These are phyloP conservation scores for Silurus glanis DNA, from an alignment of 2,113 vertebrate genomes.

Conservation along the genomic window DNA sequence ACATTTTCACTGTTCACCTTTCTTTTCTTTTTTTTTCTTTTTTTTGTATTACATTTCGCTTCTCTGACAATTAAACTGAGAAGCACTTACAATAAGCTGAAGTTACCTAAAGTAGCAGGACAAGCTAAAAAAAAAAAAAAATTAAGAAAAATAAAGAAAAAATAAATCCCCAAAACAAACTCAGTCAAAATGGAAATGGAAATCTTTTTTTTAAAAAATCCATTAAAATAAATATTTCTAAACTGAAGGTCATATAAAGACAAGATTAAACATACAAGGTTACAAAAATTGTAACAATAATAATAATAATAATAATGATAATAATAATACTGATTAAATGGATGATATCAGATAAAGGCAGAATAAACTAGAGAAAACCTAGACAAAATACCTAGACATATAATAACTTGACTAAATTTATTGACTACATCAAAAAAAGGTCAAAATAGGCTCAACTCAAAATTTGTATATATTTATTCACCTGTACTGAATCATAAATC, in stretches of 20 bases:
- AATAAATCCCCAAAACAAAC: neutral
- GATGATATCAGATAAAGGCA: neutral
- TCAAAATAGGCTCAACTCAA: neutral
- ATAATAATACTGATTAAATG: too few species aligned
- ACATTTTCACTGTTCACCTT: slow-evolving; percentile 41
- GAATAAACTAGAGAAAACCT: neutral
- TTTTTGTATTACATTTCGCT: slow-evolving; percentile 2
- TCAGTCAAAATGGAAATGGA: neutral
- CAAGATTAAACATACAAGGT: too few species aligned
- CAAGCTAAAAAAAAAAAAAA: neutral
- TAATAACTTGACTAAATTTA: neutral
- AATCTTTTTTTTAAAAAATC: neutral
- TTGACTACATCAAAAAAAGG: neutral
- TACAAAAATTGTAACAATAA: too few species aligned
- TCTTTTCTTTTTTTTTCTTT: neutral
- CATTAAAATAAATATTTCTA: too few species aligned
- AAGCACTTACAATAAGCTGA: neutral
- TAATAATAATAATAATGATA: too few species aligned
- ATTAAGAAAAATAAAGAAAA: neutral
- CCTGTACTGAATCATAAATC: neutral
- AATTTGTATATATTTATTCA: neutral
- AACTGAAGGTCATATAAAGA: too few species aligned
- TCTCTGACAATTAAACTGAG: neutral
- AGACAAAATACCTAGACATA: neutral
- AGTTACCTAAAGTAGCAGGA: neutral